These are phyloP conservation scores for Ptyas mucosa DNA, from an alignment of 2,113 vertebrate species.

Conservation along the genomic window DNA sequence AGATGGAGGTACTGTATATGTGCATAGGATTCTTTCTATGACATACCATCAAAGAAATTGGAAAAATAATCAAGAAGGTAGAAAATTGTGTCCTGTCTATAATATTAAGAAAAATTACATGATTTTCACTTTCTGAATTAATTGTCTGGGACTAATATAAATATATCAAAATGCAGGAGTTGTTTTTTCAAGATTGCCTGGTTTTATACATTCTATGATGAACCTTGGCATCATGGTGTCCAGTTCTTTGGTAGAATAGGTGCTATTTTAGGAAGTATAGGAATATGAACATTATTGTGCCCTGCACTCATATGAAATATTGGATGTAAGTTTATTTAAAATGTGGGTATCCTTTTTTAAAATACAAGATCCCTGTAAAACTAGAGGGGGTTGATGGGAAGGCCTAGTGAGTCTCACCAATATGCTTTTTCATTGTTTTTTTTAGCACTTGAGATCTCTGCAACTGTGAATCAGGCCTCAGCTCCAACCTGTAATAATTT, in stretches of 20 bases:
- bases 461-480: background rate
- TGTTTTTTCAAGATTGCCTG: background rate
- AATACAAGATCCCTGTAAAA: background rate
- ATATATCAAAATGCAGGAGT: background rate
- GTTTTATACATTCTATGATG: background rate
- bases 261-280: background rate
- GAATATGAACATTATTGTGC: background rate
- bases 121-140: background rate
- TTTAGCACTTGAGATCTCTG: background rate
- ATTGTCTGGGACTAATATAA: background rate
- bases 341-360: background rate
- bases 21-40: background rate
- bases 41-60: background rate
- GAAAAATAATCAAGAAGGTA: background rate
- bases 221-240: background rate
- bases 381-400: background rate
- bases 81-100: background rate
- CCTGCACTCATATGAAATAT: background rate
- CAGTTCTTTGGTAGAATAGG: background rate
- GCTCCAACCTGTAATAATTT: background rate
- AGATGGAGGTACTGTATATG: no score
- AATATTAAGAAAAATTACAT: background rate
- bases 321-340: background rate
- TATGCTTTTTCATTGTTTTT: background rate
- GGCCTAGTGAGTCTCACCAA: background rate